Evolutionary conservation across 92 coral and sea anemone species (phyloP), one percentile per base, ranked within the genome.

Genomic region (Pocillopora grandis): DNA sequence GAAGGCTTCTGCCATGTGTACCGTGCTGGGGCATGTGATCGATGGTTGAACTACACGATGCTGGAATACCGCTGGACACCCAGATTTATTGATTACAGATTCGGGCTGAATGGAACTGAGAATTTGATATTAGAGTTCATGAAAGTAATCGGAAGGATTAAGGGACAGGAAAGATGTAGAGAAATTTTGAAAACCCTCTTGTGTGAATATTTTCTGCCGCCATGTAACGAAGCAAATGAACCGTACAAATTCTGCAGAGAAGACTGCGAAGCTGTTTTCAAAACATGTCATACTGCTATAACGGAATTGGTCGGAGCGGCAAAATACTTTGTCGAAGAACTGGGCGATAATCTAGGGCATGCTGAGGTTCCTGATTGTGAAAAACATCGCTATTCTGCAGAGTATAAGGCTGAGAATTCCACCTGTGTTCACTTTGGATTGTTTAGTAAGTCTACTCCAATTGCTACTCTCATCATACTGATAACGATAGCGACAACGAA

Each of bases 351-450:
- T 60, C 89, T 96, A 80, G 81, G 80, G 12, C 99, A 96, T 66
- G 78, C 92, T 13, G 93, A 89, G 1, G 85, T 94, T 15, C 99
- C 99, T 0, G 91, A 91, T 71, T 94, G 98, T 63, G 66, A 97
- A 20, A 78, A 87, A 82, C 76, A 82, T 16, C 88, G 66, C 49
- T 91, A 88, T 68, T 82, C 93, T 13, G 76, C 77, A 17, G 83
- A 88, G 35, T 76, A 76, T 61, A 37, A 71, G 3, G 80, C 80
- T 23, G 48, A 27, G 56, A 91, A 93, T 62, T 19, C 15, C 19
- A 82, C 92, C 0, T 96, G 99, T 65, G 74, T 90, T 18, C 96
- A 96, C 80, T 87, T 90, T 88, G 99, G 98, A 61, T 71, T 96
- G 19, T 94, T 92, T 80, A 94, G 99, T 96, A 86, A 89, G 65